phyloP scores from a whole-genome alignment of 2,797 vertebrate species.

The Anolis apletophallus region DNA sequence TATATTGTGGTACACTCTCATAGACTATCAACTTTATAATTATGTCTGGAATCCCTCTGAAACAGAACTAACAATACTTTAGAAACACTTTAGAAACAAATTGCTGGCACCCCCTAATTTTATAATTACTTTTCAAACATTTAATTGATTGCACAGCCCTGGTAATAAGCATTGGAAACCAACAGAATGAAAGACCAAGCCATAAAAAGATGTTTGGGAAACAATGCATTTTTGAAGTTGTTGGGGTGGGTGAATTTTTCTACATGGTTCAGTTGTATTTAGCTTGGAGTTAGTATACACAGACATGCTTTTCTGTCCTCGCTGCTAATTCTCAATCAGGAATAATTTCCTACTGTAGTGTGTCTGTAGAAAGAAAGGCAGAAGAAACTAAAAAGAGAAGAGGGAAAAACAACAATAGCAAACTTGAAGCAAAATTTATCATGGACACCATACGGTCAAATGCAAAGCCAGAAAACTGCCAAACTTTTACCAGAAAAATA shows the following conservation, averaged over 20 bases:
- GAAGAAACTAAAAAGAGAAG: background rate
- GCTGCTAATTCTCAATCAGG: background rate
- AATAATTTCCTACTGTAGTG: background rate
- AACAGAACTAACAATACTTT: no score
- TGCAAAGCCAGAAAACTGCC: constrained; percentile 18
- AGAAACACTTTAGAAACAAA: no score
- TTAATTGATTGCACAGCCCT: no score
- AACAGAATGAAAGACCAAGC: background rate
- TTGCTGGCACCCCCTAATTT: no score
- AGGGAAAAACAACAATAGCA: background rate
- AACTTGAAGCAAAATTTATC: constrained; percentile 1
- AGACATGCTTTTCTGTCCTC: background rate
- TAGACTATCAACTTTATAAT: no score
- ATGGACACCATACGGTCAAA: constrained; percentile 17
- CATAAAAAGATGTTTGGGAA: background rate
- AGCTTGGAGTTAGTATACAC: background rate
- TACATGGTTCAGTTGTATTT: background rate
- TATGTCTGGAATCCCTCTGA: no score
- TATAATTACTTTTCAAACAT: no score
- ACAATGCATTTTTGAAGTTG: background rate
- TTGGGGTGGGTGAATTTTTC: background rate
- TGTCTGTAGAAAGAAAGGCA: background rate
- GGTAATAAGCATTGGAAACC: no score
- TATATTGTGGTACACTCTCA: no score
- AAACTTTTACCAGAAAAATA: constrained; percentile 25